Evolutionary conservation across 2,113 vertebrate species (phyloP).

Genomic region (Varanus komodoensis): DNA sequence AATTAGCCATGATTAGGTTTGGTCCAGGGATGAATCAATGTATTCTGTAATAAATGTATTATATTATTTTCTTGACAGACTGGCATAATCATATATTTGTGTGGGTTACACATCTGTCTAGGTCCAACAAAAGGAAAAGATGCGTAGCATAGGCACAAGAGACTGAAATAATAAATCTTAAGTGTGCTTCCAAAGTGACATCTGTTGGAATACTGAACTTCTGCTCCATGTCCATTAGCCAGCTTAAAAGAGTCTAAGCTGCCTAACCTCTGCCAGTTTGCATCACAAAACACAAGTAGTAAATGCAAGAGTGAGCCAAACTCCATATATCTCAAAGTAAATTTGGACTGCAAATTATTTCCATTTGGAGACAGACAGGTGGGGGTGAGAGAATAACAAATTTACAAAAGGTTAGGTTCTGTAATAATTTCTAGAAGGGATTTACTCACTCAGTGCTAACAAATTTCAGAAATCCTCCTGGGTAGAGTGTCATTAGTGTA

Average conservation of each 20-base stretch:
- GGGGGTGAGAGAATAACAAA: conserved; percentile 48
- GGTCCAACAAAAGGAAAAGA: background rate
- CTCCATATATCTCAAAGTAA: conserved; percentile 23
- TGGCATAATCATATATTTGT: background rate
- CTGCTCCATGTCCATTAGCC: background rate
- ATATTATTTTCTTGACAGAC: background rate
- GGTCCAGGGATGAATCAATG: background rate
- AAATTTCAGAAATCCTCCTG: background rate
- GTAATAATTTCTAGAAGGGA: conserved; percentile 1
- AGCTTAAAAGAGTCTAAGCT: background rate
- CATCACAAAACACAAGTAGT: background rate
- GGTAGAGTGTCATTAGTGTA: background rate
- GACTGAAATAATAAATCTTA: background rate
- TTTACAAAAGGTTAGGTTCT: conserved; percentile 38
- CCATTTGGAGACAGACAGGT: conserved; percentile 35
- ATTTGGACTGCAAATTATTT: conserved; percentile 48
- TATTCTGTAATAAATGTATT: background rate
- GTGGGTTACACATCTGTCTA: background rate
- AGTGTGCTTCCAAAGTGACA: background rate
- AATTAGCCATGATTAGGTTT: background rate
- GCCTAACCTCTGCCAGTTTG: background rate
- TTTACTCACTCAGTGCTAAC: conserved; percentile 14
- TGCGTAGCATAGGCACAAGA: background rate
- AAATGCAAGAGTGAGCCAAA: conserved; percentile 7
- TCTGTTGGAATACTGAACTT: background rate